A percentile compares a stretch with the other conserved stretches of the same genome.
Conservation (phyloP, 2,888 invertebrate genomes). For the Thalpophila matura region DNA sequence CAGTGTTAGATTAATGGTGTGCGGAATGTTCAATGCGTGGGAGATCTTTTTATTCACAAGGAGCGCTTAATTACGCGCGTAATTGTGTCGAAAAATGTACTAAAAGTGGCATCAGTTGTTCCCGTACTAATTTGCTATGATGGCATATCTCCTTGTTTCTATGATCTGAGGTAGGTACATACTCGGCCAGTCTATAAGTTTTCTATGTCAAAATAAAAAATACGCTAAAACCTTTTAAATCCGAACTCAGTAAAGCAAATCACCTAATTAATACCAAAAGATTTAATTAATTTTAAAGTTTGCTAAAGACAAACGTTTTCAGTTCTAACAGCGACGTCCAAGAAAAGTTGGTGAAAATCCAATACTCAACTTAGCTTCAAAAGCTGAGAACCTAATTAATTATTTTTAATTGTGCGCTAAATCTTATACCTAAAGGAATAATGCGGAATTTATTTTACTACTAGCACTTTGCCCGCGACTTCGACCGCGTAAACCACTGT, state of each 20-base stretch:
- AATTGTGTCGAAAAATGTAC: too few relatives aligned
- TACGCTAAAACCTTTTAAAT: not conserved
- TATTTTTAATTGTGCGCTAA: conserved; percentile 16
- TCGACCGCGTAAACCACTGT: too few relatives aligned
- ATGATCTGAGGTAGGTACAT: too few relatives aligned
- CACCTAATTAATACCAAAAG: conserved; percentile 29
- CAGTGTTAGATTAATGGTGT: too few relatives aligned
- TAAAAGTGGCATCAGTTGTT: too few relatives aligned
- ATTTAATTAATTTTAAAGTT: conserved; percentile 35
- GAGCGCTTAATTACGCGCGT: too few relatives aligned
- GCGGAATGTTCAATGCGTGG: too few relatives aligned
- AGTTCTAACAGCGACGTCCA: conserved; percentile 11
- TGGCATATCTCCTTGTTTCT: too few relatives aligned
- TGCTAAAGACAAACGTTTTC: conserved; percentile 35
- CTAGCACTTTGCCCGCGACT: too few relatives aligned
- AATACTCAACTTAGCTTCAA: conserved; percentile 20
- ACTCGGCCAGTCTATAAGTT: too few relatives aligned
- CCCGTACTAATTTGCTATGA: too few relatives aligned
- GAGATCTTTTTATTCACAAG: too few relatives aligned
- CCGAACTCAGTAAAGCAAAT: conserved; percentile 15
- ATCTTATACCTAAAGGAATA: conserved; percentile 4
- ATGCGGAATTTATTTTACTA: not conserved
- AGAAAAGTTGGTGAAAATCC: conserved; percentile 25
- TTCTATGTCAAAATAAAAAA: not conserved
- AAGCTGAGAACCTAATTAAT: conserved; percentile 22